Base-by-base conservation (phyloP, 2,888 invertebrate genomes). In the Metallyticus violacea region DNA sequence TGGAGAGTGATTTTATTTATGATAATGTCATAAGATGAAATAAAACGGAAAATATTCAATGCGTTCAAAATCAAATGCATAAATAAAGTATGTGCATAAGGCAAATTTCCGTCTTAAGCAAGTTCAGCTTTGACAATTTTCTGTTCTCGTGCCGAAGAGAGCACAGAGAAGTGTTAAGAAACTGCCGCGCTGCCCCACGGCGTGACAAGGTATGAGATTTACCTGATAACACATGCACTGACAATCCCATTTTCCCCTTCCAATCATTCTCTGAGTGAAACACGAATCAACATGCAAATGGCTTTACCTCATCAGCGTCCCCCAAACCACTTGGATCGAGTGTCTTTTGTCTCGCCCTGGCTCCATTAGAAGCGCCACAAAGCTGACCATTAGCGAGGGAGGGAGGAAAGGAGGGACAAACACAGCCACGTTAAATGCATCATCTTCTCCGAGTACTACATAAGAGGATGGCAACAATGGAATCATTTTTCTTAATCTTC, bases 231-330 rank as follows among this genome's bases (percentile, higher is more conserved):
- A 62, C 40, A 62, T 62, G 40, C 40, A 62, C 22, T 62, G 40
- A 0, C 40, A 62, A 7, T 62, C 40, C 40, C 40, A 9, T 62
- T 62, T 22, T 62, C 40, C 40, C 40, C 40, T 62, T 62, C 40
- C 40, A 62, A 62, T 62, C 40, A 62, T 62, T 62, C 40, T 62
- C n/a, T n/a, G n/a, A n/a, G n/a, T n/a, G 40, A 62, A 62, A 62
- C 40, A 62, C 82, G 76, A 82, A 82, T 82, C 82, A 82, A 82
- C 82, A 82, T 82, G 82, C 82, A 82, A 82, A 82, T 82, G 82
- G 82, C 82, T 82, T 27, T 76, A 82, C 40, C 82, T 82, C 82
- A 82, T 82, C 82, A 82, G 27, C 82, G 40, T 82, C 62, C 82
- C 82, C 40, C 22, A 62, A 62, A 62, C 40, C 40, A 62, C 40